Evolutionary conservation across 2,888 invertebrate genomes (phyloP), one percentile per base, ranked within the genome.

Genomic region (Hypsopygia costalis): DNA sequence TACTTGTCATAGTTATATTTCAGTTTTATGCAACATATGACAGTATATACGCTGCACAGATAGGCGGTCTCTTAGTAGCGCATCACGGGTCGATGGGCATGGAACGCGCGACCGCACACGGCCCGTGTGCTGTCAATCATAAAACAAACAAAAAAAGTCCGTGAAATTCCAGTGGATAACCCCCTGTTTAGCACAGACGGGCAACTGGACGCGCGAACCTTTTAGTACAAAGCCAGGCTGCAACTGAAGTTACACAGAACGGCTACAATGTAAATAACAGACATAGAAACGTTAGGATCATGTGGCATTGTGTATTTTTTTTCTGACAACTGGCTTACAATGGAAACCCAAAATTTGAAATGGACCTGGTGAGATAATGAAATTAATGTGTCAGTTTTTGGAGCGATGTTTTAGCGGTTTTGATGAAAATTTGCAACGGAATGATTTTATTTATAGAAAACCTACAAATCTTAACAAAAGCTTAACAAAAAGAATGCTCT

Each of bases 91-190:
- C 80, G 74, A 62, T 83, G 81, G 70, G 71, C 79, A 79, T 52
- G 61, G 72, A 69, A 74, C 83, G 82, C 77, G 81, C 83, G 81
- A 83, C 83, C 83, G 86, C 76, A 58, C 85, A 82, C 79, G 55
- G 70, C 74, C 66, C 79, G 83, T 85, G 86, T 82, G 80, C 81
- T 83, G 85, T 85, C 85, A 86, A 86, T 88, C 85, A 88, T 86
- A 86, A 85, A 87, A 80, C 73, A 69, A 16, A 16, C n/a, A 16
- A 16, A 81, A 80, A 79, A 77, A 73, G 58, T 63, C 61, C 64
- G 56, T 69, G 58, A 74, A 81, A 80, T 77, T 72, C 78, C 69
- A 74, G 58, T 59, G 73, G 74, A 73, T 77, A 75, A 74, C 74
- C 72, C 72, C 59, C 67, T 77, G 64, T 79, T 79, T 79, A 81